A percentile compares a stretch with the other conserved stretches of the same genome.
These are phyloP conservation scores for Leptinotarsa juncta DNA, from an alignment of 2,888 invertebrate genomes.

Conservation along the genomic window DNA sequence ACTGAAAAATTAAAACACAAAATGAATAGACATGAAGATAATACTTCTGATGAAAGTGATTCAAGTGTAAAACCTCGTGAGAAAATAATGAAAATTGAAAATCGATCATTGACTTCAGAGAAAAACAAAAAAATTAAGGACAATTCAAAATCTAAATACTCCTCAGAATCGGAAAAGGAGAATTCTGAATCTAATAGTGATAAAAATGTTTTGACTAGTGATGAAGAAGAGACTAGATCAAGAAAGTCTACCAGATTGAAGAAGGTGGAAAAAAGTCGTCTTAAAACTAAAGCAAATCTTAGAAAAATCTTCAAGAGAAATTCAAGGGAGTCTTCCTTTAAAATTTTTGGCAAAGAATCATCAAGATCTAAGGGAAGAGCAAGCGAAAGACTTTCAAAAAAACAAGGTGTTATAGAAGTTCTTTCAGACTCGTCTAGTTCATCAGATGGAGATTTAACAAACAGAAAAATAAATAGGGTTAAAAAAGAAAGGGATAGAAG, in stretches of 20 bases:
- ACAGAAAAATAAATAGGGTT: slow-evolving; percentile 21
- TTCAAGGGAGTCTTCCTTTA: slow-evolving; percentile 21
- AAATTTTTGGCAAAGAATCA: slow-evolving; percentile 28
- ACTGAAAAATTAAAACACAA: neutral
- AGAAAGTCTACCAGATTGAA: slow-evolving; percentile 32
- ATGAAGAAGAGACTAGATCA: slow-evolving; percentile 3
- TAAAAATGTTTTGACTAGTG: slow-evolving; percentile 1
- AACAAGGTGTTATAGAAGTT: slow-evolving; percentile 26
- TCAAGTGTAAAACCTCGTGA: neutral
- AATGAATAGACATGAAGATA: slow-evolving; percentile 8
- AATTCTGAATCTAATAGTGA: slow-evolving; percentile 25
- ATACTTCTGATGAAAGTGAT: slow-evolving; percentile 28
- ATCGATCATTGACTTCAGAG: neutral
- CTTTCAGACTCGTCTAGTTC: slow-evolving; percentile 36
- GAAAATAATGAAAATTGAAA: slow-evolving; percentile 1
- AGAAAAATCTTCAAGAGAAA: slow-evolving; percentile 34
- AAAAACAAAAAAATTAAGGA: slow-evolving; percentile 17
- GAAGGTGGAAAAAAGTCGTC: slow-evolving; percentile 20
- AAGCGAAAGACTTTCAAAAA: slow-evolving; percentile 8
- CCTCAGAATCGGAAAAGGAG: slow-evolving; percentile 23
- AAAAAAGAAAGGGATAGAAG: slow-evolving; percentile 36
- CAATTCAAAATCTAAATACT: slow-evolving; percentile 8
- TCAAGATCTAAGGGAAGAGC: too few relatives aligned
- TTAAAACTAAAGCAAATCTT: slow-evolving; percentile 26
- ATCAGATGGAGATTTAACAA: slow-evolving; percentile 19